These are phyloP conservation scores for Sebastes wilsoni DNA, from an alignment of 2,797 vertebrate genomes.

Conservation along the genomic window DNA sequence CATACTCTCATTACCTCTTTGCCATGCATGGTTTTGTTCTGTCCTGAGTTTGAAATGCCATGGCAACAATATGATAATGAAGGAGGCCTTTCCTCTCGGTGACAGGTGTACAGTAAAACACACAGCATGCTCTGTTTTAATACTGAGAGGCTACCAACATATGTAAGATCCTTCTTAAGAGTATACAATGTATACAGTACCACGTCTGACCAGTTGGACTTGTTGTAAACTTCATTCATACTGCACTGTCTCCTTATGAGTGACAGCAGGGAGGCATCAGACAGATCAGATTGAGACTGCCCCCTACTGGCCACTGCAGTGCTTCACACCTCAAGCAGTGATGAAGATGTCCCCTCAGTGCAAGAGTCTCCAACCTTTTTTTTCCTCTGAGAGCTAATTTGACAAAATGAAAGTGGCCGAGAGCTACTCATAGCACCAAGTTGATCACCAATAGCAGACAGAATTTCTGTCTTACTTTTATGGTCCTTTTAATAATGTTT, in stretches of 20 bases:
- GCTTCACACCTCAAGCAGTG: not conserved
- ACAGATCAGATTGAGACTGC: constrained; percentile 21
- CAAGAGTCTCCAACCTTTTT: not conserved
- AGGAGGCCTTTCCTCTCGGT: constrained; percentile 24
- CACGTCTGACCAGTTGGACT: not conserved
- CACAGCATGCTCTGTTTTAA: not conserved
- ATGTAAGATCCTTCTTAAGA: not conserved
- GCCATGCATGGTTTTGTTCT: constrained; percentile 28
- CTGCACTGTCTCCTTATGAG: not conserved
- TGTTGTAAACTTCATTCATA: not conserved
- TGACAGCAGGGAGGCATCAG: not conserved
- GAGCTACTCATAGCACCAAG: not conserved
- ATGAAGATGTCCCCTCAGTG: not conserved
- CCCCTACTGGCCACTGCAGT: constrained; percentile 30
- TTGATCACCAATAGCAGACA: not conserved
- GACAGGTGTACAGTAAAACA: constrained; percentile 8
- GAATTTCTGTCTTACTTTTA: no score
- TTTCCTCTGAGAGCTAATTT: not conserved
- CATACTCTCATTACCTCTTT: constrained; percentile 30
- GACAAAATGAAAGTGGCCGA: not conserved
- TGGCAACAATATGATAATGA: constrained; percentile 79
- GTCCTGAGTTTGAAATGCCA: constrained; percentile 64
- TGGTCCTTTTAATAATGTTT: no score
- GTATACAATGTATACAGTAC: not conserved
- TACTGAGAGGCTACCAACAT: not conserved